A percentile compares a stretch with the other conserved stretches of the same genome.
These are phyloP conservation scores for Thomomys bottae DNA, from an alignment of 2,113 vertebrate species.

Conservation along the genomic window DNA sequence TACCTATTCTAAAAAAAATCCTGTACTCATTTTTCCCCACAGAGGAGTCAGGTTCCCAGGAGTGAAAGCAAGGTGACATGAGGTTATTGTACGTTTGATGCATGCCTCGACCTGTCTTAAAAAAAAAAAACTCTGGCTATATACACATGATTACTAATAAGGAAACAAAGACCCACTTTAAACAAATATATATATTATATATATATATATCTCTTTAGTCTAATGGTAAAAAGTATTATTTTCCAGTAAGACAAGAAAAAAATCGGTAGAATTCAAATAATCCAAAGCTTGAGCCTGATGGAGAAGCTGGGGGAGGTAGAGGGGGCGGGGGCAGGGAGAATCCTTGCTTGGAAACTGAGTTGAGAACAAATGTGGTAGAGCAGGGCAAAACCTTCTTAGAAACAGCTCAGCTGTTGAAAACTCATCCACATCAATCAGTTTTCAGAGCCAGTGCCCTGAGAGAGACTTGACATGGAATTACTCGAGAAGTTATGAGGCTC, in stretches of 20 bases:
- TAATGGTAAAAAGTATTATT: not conserved
- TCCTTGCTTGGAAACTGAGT: not conserved
- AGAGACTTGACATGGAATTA: conserved; percentile 40
- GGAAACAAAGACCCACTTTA: too few species aligned
- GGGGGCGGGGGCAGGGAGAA: too few species aligned
- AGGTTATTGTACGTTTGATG: not conserved
- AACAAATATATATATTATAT: too few species aligned
- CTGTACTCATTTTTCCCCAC: not conserved
- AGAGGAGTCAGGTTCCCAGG: not conserved
- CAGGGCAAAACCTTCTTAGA: not conserved
- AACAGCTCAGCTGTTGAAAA: not conserved
- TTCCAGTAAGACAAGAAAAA: not conserved
- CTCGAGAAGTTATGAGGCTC: conserved; percentile 17
- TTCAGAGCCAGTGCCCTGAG: not conserved
- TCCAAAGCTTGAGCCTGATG: not conserved
- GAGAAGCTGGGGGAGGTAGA: too few species aligned
- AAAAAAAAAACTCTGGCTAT: too few species aligned
- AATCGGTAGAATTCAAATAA: not conserved
- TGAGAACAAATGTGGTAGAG: not conserved
- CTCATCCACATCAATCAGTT: not conserved
- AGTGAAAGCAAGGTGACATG: not conserved
- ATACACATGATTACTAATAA: too few species aligned
- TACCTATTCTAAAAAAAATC: not conserved
- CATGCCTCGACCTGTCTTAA: too few species aligned
- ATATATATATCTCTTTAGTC: not conserved